These are phyloP conservation scores for Toxotes chatareus DNA, from an alignment of 2,113 vertebrate species.

Conservation along the genomic window DNA sequence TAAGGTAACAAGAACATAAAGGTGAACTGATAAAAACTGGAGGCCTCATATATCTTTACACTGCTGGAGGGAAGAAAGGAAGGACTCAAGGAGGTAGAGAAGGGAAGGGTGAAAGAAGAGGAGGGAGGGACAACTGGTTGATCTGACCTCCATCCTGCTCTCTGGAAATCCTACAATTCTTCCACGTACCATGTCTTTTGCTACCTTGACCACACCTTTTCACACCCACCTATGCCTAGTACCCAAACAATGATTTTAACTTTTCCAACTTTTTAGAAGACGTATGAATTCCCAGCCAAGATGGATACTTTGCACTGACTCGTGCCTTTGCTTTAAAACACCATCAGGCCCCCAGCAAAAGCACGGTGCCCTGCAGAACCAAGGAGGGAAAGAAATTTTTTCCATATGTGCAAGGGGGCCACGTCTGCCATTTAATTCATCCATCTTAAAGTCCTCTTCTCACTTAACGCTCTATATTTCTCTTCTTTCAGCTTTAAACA, in stretches of 20 bases:
- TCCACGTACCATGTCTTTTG: not conserved
- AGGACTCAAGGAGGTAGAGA: not conserved
- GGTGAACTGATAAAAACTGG: conserved; percentile 63
- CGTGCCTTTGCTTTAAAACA: conserved; percentile 31
- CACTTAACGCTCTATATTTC: conserved; percentile 76
- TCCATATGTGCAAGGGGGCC: conserved; percentile 81
- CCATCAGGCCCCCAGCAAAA: conserved; percentile 32
- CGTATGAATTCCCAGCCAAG: not conserved
- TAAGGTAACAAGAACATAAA: conserved; percentile 51
- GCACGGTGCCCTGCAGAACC: conserved; percentile 57
- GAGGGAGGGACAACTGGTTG: not conserved
- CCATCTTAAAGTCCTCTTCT: conserved; percentile 77
- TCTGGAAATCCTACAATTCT: conserved; percentile 4
- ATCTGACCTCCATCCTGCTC: conserved; percentile 11
- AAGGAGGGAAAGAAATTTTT: conserved; percentile 74
- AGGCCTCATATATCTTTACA: conserved; percentile 54
- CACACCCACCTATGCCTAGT: conserved; percentile 2
- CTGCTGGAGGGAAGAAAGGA: conserved; percentile 19
- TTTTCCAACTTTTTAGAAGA: conserved; percentile 6
- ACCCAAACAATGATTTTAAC: conserved; percentile 22
- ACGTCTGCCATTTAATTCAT: conserved; percentile 62
- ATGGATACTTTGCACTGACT: not conserved
- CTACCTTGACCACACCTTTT: not conserved
- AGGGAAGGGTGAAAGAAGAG: not conserved
- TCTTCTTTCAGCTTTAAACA: conserved; percentile 77